Evolutionary conservation across 23 tunicate genomes (phyloP).

Genomic region (Styela clava): DNA sequence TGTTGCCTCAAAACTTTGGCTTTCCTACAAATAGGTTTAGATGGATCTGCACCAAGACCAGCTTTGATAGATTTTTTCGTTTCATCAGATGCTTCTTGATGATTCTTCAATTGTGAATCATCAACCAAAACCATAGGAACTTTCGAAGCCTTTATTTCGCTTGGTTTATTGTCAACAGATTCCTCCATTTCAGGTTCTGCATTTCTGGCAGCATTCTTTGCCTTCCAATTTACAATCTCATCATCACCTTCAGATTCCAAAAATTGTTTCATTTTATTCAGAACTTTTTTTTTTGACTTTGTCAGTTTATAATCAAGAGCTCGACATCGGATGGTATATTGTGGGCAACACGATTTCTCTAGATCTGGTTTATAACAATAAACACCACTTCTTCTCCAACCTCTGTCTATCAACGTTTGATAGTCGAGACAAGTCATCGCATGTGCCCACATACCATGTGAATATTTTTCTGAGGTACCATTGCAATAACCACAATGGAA

Average conservation of each 20-base stretch:
- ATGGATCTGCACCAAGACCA: slow-evolving; percentile 89
- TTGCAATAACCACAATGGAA: not conserved
- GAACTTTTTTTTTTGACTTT: slow-evolving; percentile 80
- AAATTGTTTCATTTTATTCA: slow-evolving; percentile 66
- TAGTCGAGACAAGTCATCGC: slow-evolving; percentile 30
- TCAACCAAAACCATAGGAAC: not conserved
- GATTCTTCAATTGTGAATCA: not conserved
- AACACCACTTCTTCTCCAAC: slow-evolving; percentile 90
- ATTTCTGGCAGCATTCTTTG: slow-evolving; percentile 4
- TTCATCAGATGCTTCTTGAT: not conserved
- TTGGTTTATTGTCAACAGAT: not conserved
- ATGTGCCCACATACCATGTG: not conserved
- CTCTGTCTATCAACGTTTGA: slow-evolving; percentile 70
- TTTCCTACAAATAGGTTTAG: slow-evolving; percentile 53
- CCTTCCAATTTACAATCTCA: slow-evolving; percentile 51
- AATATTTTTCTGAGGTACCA: not conserved
- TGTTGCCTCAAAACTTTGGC: slow-evolving; percentile 58
- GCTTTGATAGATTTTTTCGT: not conserved
- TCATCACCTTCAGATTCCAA: slow-evolving; percentile 39
- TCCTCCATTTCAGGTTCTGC: not conserved
- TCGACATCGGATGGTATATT: slow-evolving; percentile 67
- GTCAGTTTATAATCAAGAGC: slow-evolving; percentile 47
- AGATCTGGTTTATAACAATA: slow-evolving; percentile 84
- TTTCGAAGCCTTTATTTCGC: not conserved
- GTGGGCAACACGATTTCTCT: slow-evolving; percentile 90